Conservation (phyloP, 1,140 invertebrate genomes). For the Sweltsa coloradensis region DNA sequence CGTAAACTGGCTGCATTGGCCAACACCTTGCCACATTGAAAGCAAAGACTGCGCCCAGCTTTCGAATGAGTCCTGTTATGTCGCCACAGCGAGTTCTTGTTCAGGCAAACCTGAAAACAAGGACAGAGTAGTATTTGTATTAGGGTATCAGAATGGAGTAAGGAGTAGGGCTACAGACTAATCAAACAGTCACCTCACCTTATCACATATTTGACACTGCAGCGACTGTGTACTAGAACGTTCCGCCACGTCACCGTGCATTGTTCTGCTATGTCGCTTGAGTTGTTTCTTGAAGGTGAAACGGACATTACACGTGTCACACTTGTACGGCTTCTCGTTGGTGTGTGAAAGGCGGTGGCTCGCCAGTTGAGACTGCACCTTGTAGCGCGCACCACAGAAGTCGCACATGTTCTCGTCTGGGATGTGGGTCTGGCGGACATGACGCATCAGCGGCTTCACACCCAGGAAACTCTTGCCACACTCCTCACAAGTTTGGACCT, state of each 20-base stretch:
- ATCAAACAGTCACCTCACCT: no score
- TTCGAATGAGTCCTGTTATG: conserved; percentile 9
- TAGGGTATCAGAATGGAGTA: no score
- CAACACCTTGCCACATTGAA: conserved; percentile 10
- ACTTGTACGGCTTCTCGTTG: conserved; percentile 9
- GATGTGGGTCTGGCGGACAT: conserved; percentile 3
- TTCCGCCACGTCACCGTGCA: no score
- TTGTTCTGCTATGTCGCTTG: conserved; percentile 2
- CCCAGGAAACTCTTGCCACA: conserved; percentile 7
- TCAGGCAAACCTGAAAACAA: background rate
- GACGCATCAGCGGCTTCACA: conserved; percentile 1
- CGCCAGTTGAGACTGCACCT: conserved; percentile 2
- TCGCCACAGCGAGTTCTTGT: conserved; percentile 7
- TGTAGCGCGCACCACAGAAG: conserved; percentile 9
- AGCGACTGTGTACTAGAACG: no score
- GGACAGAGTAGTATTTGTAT: no score
- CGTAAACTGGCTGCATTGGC: conserved; percentile 7
- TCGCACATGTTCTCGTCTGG: conserved; percentile 8
- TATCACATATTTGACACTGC: no score
- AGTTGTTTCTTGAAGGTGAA: conserved; percentile 10
- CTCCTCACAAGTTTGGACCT: background rate
- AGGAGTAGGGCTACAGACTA: no score
- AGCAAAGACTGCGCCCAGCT: conserved; percentile 7
- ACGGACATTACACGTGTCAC: background rate
- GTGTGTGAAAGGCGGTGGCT: conserved; percentile 7